Base-by-base conservation (phyloP, 2,888 invertebrate genomes). In the Lasius fuliginosus region DNA sequence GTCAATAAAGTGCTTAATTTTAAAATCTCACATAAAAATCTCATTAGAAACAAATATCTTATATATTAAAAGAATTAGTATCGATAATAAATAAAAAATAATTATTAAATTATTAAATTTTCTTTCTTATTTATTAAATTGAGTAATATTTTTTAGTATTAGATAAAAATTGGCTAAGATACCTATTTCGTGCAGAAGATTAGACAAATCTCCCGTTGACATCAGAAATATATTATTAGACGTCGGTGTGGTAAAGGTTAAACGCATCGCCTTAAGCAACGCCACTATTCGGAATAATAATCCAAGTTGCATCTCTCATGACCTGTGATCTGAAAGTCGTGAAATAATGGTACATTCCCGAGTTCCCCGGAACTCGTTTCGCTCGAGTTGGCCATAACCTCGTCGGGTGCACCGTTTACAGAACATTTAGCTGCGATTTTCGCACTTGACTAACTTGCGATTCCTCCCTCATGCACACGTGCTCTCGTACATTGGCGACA, bases 391-490 rank as follows among this genome's bases (percentile, higher is more conserved):
- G 9, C 27, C 23, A 42, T n/a, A 23, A 42, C 12, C 53, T 81
- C 69, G 42, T 69, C 27, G 27, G 40, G 12, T 15, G 69, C 49
- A 23, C 15, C 62, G 60, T 74, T 82, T 81, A 81, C 53, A 62
- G 69, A 79, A 79, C 79, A 75, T 83, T 85, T 85, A 65, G 67
- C 71, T 60, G 49, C 56, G 67, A 75, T 83, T 83, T 65, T 79
- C 65, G 68, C 81, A 75, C 69, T 77, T 58, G 49, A 81, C 33
- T 76, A 30, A 64, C 49, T 56, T 68, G 58, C 62, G 15, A 15
- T 69, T 75, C 58, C 56, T 62, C 76, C 15, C 33, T 36, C 40
- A 23, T 40, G 73, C 67, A 40, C 67, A 49, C 30, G 60, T 42
- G 53, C 56, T 33, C 74, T 46, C 56, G 46, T 36, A 36, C 49